These are phyloP conservation scores for Tachystola acroxantha DNA, from an alignment of 2,888 invertebrate genomes.

Conservation along the genomic window DNA sequence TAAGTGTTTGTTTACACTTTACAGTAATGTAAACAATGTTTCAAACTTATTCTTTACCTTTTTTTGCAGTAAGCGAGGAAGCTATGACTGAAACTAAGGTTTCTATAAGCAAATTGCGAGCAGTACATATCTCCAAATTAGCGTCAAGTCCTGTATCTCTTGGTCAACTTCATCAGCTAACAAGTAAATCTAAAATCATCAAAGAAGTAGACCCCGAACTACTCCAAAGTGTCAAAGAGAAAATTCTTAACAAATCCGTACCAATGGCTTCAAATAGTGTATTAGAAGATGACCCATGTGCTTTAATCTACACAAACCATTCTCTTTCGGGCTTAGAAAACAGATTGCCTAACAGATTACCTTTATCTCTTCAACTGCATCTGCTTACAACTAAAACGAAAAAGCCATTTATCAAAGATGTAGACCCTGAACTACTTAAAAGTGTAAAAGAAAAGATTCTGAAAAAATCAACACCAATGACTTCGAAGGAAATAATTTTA, in stretches of 20 bases:
- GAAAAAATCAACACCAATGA: constrained; percentile 33
- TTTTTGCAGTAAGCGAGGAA: constrained; percentile 79
- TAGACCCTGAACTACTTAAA: constrained; percentile 61
- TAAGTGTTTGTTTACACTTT: constrained; percentile 43
- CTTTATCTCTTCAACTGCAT: constrained; percentile 77
- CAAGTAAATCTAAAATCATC: constrained; percentile 44
- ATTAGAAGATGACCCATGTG: constrained; percentile 65
- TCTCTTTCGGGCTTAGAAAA: constrained; percentile 47
- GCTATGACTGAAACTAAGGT: constrained; percentile 82
- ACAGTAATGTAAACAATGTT: constrained; percentile 22
- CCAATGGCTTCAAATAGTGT: constrained; percentile 26
- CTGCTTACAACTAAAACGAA: constrained; percentile 65
- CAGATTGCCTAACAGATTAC: too few relatives aligned
- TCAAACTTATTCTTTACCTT: not conserved
- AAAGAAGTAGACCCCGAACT: constrained; percentile 62
- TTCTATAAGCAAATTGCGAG: constrained; percentile 81
- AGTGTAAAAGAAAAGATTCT: constrained; percentile 62
- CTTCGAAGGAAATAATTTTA: constrained; percentile 31
- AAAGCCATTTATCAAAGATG: constrained; percentile 39
- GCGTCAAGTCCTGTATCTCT: constrained; percentile 77
- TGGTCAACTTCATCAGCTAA: constrained; percentile 78
- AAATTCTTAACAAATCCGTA: constrained; percentile 47
- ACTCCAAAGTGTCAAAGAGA: constrained; percentile 59
- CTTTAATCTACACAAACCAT: constrained; percentile 58
- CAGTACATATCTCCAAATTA: constrained; percentile 82